Percentiles rank a stretch among this genome's conserved stretches.
phyloP scores from a whole-genome alignment of 2,888 invertebrate species.

The Oscheius sp. region DNA sequence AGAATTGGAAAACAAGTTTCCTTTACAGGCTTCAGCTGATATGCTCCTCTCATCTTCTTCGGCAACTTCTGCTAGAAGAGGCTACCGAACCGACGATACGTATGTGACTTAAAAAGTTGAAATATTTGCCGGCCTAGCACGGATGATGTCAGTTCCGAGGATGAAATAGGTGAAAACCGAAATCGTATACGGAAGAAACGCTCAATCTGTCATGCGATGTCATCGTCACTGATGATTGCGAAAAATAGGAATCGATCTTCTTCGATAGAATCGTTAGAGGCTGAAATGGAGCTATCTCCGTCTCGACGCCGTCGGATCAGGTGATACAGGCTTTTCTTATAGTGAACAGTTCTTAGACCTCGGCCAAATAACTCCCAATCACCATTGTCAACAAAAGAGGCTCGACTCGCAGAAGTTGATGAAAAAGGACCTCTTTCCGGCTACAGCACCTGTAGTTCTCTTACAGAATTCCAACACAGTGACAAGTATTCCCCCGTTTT shows the following conservation, averaged over 20 bases:
- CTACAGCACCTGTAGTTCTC: background rate
- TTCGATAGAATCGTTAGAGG: background rate
- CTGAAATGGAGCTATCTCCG: background rate
- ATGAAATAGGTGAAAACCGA: background rate
- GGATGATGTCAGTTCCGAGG: constrained; percentile 3
- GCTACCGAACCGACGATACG: too few species aligned
- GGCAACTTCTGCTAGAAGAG: too few species aligned
- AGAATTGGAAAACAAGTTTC: too few species aligned
- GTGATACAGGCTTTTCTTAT: background rate
- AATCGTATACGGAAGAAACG: constrained; percentile 4
- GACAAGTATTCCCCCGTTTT: background rate
- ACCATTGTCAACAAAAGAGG: background rate
- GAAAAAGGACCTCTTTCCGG: background rate
- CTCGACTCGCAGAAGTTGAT: background rate
- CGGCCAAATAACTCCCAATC: background rate
- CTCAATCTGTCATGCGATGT: constrained; percentile 17
- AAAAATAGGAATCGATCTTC: constrained; percentile 1
- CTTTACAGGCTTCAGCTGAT: too few species aligned
- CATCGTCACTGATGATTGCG: constrained; percentile 9
- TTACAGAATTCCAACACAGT: background rate
- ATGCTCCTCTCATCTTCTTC: too few species aligned
- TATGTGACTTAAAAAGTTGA: background rate
- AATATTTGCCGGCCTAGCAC: background rate
- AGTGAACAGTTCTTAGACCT: background rate
- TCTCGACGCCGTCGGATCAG: background rate